phyloP scores from a whole-genome alignment of 2,113 vertebrate species.

The Verasper variegatus region DNA sequence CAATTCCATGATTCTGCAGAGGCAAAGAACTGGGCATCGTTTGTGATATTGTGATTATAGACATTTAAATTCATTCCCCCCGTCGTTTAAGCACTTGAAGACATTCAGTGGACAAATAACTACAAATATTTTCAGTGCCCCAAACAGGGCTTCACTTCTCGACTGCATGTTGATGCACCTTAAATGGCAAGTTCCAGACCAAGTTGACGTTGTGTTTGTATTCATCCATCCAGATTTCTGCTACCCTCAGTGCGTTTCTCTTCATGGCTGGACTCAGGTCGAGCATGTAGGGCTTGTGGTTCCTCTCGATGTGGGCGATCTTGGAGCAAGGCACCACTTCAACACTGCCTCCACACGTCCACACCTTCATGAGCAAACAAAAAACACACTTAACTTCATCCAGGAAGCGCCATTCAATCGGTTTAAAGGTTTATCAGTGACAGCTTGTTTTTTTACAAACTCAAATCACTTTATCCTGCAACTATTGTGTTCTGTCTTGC shows the following conservation, averaged over 20 bases:
- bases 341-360: conserved; percentile 86
- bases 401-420: too few species aligned
- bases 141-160: too few species aligned
- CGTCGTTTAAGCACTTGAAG: too few species aligned
- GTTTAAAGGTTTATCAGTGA: too few species aligned
- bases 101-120: too few species aligned
- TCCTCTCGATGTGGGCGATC: conserved; percentile 83
- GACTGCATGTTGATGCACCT: conserved; percentile 62
- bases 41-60: too few species aligned
- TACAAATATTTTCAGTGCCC: too few species aligned
- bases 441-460: too few species aligned
- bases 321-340: conserved; percentile 85
- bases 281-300: conserved; percentile 82
- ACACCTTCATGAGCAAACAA: conserved; percentile 69
- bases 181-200: conserved; percentile 82
- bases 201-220: conserved; percentile 84
- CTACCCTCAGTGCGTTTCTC: conserved; percentile 82
- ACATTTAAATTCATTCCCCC: background rate
- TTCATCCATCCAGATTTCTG: conserved; percentile 86
- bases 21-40: background rate
- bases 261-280: conserved; percentile 66
- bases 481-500: background rate
- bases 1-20: conserved; percentile 90
- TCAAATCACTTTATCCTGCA: too few species aligned
- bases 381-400: too few species aligned